Base-by-base conservation (phyloP, 2,888 invertebrate genomes). In the Apodemia zela region DNA sequence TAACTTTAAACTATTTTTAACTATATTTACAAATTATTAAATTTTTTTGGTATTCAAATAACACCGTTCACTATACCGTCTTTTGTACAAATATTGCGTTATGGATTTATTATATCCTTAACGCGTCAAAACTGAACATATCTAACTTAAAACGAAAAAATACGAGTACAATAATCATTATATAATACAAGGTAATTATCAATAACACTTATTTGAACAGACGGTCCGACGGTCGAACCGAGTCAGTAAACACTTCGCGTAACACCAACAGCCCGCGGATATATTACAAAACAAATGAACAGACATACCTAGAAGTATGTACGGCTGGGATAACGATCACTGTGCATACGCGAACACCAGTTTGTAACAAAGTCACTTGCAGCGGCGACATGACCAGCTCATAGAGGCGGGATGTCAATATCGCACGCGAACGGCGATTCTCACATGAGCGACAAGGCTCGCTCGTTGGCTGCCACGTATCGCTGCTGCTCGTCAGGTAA, bases 391-490 rank as follows among this genome's bases (percentile, higher is more conserved):
- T 78, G 79, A 71, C 79, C 79, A 75, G 82, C 93, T 85, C 93
- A 93, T 71, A 95, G 93, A 78, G 95, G 94, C 87, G 94, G 84
- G 93, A 93, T 85, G 87, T 89, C 86, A 87, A 92, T 89, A 87
- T 93, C 87, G 93, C 93, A 93, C 93, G 94, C 93, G 90, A 94
- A 92, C 81, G 93, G 93, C 83, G 93, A 92, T 73, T 94, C 93
- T 85, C 94, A 93, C 92, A 94, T 93, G 83, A 94, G 94, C 81
- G 93, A 93, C 85, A 92, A 89, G 66, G 93, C 93, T 71, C 94
- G 94, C 79, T 95, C 95, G 73, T 80, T 80, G 72, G 91, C 91
- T 63, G 93, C 92, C 72, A 91, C 92, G 89, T 87, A 94, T 82
- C 93, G 93, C 81, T 93, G 93, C 81, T 93, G 93, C 84, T 93